phyloP scores from a whole-genome alignment of 2,113 vertebrate species.

The Ivindomyrus marchei region DNA sequence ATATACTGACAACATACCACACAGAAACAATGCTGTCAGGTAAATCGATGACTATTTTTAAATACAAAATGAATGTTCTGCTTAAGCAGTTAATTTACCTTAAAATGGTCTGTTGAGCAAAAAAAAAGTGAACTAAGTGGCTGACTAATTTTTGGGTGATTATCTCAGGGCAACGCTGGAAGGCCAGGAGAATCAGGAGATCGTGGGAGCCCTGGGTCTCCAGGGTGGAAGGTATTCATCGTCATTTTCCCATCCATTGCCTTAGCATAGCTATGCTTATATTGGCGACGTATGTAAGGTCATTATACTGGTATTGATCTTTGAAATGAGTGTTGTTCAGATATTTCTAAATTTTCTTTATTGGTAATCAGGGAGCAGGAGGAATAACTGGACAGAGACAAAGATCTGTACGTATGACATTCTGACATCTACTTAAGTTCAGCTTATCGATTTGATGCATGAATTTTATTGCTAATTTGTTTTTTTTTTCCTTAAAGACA shows the following conservation, averaged over 20 bases:
- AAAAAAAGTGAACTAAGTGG: background rate
- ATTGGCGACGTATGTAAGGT: background rate
- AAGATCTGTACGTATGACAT: slow-evolving; percentile 60
- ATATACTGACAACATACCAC: background rate
- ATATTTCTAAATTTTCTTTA: background rate
- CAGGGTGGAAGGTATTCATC: slow-evolving; percentile 61
- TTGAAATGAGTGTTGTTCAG: background rate
- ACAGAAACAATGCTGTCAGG: background rate
- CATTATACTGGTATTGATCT: background rate
- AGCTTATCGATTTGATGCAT: background rate
- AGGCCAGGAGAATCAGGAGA: slow-evolving; percentile 53
- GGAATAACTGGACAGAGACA: slow-evolving; percentile 51
- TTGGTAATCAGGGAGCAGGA: slow-evolving; percentile 63
- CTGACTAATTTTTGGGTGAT: slow-evolving; percentile 24
- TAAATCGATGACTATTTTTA: background rate
- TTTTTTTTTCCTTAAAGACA: slow-evolving; percentile 49
- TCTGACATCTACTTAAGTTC: slow-evolving; percentile 11
- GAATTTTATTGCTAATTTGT: background rate
- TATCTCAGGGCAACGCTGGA: slow-evolving; percentile 69
- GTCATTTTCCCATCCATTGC: background rate
- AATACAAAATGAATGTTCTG: background rate
- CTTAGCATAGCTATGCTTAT: background rate
- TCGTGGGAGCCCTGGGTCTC: slow-evolving; percentile 59
- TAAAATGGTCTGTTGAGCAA: background rate
- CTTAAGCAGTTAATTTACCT: background rate